Evolutionary conservation across 2,888 invertebrate species (phyloP).

Genomic region (Machimus rusticus): DNA sequence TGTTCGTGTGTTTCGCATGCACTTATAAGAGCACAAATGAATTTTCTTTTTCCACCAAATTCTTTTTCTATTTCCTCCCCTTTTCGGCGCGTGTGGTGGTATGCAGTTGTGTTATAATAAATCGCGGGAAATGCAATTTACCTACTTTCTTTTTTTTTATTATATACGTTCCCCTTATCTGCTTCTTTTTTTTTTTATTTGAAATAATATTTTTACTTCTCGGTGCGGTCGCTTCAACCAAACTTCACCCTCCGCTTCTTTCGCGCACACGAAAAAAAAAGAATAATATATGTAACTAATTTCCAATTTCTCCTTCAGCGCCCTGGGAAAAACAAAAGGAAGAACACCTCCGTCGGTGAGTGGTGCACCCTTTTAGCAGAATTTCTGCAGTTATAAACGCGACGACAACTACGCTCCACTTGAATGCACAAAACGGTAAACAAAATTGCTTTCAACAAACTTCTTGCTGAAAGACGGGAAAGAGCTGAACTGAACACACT

Average conservation of each 20-base stretch:
- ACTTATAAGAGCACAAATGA: background rate
- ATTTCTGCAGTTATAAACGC: background rate
- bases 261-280: background rate
- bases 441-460: background rate
- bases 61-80: background rate
- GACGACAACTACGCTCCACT: background rate
- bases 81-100: background rate
- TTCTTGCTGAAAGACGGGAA: background rate
- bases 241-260: background rate
- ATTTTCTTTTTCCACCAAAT: background rate
- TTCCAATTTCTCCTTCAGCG: background rate
- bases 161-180: background rate
- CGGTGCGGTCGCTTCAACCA: background rate
- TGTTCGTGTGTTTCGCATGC: background rate
- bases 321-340: background rate
- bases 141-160: conserved; percentile 1
- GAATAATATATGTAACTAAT: background rate
- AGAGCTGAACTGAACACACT: conserved; percentile 11
- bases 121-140: conserved; percentile 12
- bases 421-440: background rate
- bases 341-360: background rate
- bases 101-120: background rate
- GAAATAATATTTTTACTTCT: background rate
- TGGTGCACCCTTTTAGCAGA: background rate
- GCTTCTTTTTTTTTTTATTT: too few relatives aligned